Evolutionary conservation across 1,140 invertebrate genomes (phyloP), one percentile per base, ranked within the genome.

Genomic region (Drosophila equinoxialis): DNA sequence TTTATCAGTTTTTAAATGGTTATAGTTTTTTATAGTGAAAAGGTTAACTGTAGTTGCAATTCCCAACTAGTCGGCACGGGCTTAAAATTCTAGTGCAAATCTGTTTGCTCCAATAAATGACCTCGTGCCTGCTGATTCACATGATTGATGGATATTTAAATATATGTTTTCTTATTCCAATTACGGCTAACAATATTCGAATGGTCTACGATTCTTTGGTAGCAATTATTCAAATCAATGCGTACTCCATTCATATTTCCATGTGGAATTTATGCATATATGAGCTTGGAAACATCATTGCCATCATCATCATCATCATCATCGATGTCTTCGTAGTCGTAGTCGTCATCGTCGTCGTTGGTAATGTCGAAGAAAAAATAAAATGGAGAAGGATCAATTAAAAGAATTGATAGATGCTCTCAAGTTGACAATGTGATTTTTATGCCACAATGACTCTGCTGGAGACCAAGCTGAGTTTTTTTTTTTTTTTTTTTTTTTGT

Each of bases 371-470:
- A 48, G 30, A 13, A 63, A 63, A 30, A 63, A 51, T 48, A 63
- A 63, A 63, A 33, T 33, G 57, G 58, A 72, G 74, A 79, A 77
- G 77, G 74, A 79, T 79, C 77, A 79, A 79, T 79, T 79, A 79
- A 79, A 79, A 77, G 70, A 79, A 77, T 74, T 77, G 77, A 79
- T 79, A 79, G 77, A 79, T 79, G 77, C 74, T 70, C 67, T 77
- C 74, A 60, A 79, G 77, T 74, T 79, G 77, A 79, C 77, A 79
- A 79, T 79, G 77, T 77, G 77, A 77, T 77, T 79, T 77, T 77
- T 74, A 79, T 77, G 74, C 70, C 59, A 78, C 72, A 78, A 78
- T 78, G 68, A 35, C 65, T 57, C 68, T 68, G 70, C 41, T 65
- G 66, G 7, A 45, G 48, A 54, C 64, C 58, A 59, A 57, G 48